These are phyloP conservation scores for Seison nebaliae DNA, from an alignment of 1,140 invertebrate species.

Conservation along the genomic window DNA sequence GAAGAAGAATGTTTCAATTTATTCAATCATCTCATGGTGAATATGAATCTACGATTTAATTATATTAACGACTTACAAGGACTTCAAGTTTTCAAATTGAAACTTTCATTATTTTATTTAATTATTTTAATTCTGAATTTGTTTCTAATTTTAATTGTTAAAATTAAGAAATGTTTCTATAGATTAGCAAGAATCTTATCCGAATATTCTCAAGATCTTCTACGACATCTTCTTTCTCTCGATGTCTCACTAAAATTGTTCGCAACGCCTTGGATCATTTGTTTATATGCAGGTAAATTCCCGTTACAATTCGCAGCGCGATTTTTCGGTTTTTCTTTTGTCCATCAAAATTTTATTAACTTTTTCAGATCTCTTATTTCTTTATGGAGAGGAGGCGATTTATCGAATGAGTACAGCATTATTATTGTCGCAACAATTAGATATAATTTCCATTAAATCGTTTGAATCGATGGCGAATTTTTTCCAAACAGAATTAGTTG, in stretches of 20 bases:
- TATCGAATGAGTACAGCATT: no score
- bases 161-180: slow-evolving; percentile 1
- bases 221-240: not conserved
- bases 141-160: slow-evolving; percentile 3
- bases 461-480: no score
- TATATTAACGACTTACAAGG: slow-evolving; percentile 62
- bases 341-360: no score
- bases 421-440: no score
- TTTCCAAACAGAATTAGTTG: no score
- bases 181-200: slow-evolving; percentile 7
- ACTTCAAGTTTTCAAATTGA: slow-evolving; percentile 2
- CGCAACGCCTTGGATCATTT: not conserved
- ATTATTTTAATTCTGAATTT: slow-evolving; percentile 3
- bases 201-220: not conserved
- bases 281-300: slow-evolving; percentile 9
- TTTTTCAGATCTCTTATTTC: no score
- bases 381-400: no score
- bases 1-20: slow-evolving; percentile 61
- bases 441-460: no score
- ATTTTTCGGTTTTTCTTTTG: slow-evolving; percentile 7
- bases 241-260: not conserved
- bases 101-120: slow-evolving; percentile 3
- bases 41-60: slow-evolving; percentile 51
- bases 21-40: slow-evolving; percentile 63
- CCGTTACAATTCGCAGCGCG: slow-evolving; percentile 6